These are phyloP conservation scores for Lasioglossum vierecki DNA, from an alignment of 2,888 invertebrate species.

Conservation along the genomic window DNA sequence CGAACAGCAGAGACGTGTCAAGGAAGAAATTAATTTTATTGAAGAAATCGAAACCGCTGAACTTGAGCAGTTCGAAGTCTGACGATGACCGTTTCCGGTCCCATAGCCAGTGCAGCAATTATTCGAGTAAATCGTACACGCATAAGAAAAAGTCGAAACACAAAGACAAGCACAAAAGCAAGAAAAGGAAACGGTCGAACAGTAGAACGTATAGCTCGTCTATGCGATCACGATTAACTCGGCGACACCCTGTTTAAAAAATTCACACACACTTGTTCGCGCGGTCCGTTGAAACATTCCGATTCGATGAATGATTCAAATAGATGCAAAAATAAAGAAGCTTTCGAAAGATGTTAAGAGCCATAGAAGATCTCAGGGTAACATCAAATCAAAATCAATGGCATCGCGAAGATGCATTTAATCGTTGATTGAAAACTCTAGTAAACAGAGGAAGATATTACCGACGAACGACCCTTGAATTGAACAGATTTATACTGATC, in stretches of 20 bases:
- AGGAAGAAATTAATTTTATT: constrained; percentile 42
- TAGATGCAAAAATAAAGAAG: constrained; percentile 53
- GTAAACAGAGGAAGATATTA: constrained; percentile 46
- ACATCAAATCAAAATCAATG: constrained; percentile 71
- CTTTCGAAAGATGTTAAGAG: constrained; percentile 71
- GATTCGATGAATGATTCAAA: constrained; percentile 59
- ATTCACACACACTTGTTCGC: constrained; percentile 29
- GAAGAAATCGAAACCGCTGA: constrained; percentile 37
- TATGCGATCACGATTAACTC: constrained; percentile 46
- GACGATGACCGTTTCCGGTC: constrained; percentile 56
- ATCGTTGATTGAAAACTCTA: constrained; percentile 52
- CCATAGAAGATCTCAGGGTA: constrained; percentile 72
- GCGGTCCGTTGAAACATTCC: constrained; percentile 65
- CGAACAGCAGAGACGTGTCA: constrained; percentile 32
- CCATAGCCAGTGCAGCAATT: constrained; percentile 65
- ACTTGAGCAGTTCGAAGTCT: constrained; percentile 42
- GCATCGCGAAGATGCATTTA: constrained; percentile 55
- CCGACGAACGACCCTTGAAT: constrained; percentile 1
- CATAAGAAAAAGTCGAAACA: constrained; percentile 66
- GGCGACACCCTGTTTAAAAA: constrained; percentile 50
- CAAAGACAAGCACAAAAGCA: constrained; percentile 66
- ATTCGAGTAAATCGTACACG: constrained; percentile 60
- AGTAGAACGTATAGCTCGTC: constrained; percentile 52
- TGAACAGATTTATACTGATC: constrained; percentile 27
- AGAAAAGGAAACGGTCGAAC: constrained; percentile 55